These are phyloP conservation scores for Yponomeuta evonymella DNA, from an alignment of 2,888 invertebrate species.

Conservation along the genomic window DNA sequence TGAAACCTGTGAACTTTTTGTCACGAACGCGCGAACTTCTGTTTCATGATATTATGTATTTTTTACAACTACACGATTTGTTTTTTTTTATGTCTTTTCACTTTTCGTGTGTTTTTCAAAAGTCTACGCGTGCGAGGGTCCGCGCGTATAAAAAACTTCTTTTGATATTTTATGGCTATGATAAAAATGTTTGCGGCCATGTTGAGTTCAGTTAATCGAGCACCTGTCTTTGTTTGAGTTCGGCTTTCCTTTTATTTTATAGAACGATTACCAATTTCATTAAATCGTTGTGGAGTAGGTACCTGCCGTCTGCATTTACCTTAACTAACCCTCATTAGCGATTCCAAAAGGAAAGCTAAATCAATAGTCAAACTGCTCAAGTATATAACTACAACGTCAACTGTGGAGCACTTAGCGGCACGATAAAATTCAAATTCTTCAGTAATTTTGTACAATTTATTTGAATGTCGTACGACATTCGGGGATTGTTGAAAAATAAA, in stretches of 20 bases:
- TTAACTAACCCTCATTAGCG: not conserved
- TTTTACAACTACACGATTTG: conserved; percentile 46
- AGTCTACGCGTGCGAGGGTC: conserved; percentile 43
- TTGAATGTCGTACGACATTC: conserved; percentile 39
- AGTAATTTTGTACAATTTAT: conserved; percentile 45
- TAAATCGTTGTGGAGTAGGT: conserved; percentile 28
- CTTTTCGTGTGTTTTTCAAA: conserved; percentile 51
- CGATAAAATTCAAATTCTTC: conserved; percentile 54
- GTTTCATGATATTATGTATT: conserved; percentile 63
- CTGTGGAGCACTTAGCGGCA: conserved; percentile 34
- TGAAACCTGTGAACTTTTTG: conserved; percentile 52
- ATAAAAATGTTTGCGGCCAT: conserved; percentile 71
- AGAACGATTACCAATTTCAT: conserved; percentile 34
- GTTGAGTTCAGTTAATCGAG: conserved; percentile 51
- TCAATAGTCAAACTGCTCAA: conserved; percentile 12
- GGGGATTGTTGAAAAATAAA: conserved; percentile 59
- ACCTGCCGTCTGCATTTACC: not conserved
- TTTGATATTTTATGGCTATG: conserved; percentile 58
- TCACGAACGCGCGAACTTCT: conserved; percentile 52
- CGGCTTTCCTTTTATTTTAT: conserved; percentile 35
- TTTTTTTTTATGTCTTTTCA: conserved; percentile 33
- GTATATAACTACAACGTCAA: conserved; percentile 6
- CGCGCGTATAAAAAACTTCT: conserved; percentile 39
- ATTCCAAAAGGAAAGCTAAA: conserved; percentile 11
- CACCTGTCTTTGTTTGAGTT: conserved; percentile 43